Percentiles rank a stretch among this genome's conserved stretches.
phyloP scores from a whole-genome alignment of 2,113 vertebrate species.

The Callocephalon fimbriatum region DNA sequence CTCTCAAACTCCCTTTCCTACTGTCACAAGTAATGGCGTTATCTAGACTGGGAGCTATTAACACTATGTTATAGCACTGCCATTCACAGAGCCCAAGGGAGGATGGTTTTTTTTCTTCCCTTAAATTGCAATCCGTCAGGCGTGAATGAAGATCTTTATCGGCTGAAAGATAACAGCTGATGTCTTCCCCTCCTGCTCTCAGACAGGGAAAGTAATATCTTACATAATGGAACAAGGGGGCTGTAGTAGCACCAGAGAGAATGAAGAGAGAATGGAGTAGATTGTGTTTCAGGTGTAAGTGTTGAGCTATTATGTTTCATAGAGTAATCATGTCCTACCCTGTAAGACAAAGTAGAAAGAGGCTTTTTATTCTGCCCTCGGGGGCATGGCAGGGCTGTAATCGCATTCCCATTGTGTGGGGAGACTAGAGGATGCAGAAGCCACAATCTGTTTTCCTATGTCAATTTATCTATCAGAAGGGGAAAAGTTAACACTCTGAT shows the following conservation, averaged over 20 bases:
- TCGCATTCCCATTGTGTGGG: conserved; percentile 36
- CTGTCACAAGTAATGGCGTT: conserved; percentile 23
- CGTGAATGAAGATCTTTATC: conserved; percentile 65
- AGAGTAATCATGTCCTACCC: conserved; percentile 44
- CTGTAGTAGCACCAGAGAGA: neutral
- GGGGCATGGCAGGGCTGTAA: conserved; percentile 1
- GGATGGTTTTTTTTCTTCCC: neutral
- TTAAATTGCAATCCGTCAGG: conserved; percentile 51
- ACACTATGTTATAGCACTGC: conserved; percentile 25
- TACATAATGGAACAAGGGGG: conserved; percentile 40
- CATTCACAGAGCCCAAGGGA: conserved; percentile 41
- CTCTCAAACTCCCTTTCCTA: conserved; percentile 25
- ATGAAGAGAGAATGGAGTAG: conserved; percentile 26
- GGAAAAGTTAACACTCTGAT: conserved; percentile 1
- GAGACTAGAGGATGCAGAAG: neutral
- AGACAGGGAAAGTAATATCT: conserved; percentile 65
- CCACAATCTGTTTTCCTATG: conserved; percentile 38
- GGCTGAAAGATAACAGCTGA: conserved; percentile 52
- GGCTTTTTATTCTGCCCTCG: conserved; percentile 36
- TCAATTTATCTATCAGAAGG: neutral
- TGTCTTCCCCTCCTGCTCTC: conserved; percentile 57
- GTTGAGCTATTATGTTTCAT: conserved; percentile 68
- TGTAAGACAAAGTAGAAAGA: conserved; percentile 56
- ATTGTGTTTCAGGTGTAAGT: conserved; percentile 71
- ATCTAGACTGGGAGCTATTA: conserved; percentile 61